A percentile compares a stretch with the other conserved stretches of the same genome.
phyloP scores from a whole-genome alignment of 2,888 invertebrate genomes.

The Drosophila neonasuta region DNA sequence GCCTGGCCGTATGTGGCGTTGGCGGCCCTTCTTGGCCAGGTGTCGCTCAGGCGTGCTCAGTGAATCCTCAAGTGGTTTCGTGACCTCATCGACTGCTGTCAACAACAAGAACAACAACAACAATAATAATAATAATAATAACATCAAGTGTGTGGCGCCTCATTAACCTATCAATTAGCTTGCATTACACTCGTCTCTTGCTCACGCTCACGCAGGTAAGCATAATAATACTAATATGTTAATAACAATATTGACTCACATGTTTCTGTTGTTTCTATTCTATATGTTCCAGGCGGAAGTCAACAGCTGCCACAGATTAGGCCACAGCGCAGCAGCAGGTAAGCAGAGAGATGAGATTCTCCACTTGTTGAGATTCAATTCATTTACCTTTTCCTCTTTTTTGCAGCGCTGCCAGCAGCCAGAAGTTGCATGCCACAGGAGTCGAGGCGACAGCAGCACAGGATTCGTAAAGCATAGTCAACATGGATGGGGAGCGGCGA shows the following conservation, averaged over 20 bases:
- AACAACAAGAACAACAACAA: slow-evolving; percentile 22
- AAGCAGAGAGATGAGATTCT: slow-evolving; percentile 9
- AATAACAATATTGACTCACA: background rate
- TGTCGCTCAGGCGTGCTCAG: slow-evolving; percentile 42
- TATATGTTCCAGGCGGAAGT: slow-evolving; percentile 8
- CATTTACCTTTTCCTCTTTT: background rate
- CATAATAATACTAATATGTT: background rate
- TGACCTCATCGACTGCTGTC: slow-evolving; percentile 61
- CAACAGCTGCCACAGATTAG: slow-evolving; percentile 8
- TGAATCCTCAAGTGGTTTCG: slow-evolving; percentile 62
- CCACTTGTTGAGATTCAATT: background rate
- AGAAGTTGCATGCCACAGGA: slow-evolving; percentile 40
- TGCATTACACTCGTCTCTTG: background rate
- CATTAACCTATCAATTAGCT: background rate
- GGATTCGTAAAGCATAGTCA: slow-evolving; percentile 21
- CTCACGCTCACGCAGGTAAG: slow-evolving; percentile 17
- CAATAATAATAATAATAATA: slow-evolving; percentile 24
- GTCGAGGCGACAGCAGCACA: slow-evolving; percentile 7
- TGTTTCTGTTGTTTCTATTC: background rate
- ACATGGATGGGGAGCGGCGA: slow-evolving; percentile 68
- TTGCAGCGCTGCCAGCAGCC: slow-evolving; percentile 26
- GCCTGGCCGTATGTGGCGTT: slow-evolving; percentile 65
- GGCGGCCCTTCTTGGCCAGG: slow-evolving; percentile 45
- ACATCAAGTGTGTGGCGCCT: slow-evolving; percentile 6
- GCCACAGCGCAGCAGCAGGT: slow-evolving; percentile 39